phyloP scores from a whole-genome alignment of 2,888 invertebrate species.

The Esperia sulphurella region DNA sequence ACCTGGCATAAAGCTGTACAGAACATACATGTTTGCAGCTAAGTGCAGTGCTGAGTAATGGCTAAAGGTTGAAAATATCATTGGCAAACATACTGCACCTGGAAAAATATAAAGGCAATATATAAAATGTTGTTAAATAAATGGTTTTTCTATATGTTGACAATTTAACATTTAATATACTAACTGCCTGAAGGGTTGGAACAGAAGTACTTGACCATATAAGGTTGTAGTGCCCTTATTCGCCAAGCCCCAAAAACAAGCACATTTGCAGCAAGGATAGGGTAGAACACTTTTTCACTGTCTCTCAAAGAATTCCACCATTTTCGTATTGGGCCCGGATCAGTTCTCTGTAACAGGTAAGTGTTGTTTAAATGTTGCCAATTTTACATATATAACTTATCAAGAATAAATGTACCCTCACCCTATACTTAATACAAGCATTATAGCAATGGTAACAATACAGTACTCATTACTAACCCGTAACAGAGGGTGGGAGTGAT shows the following conservation, averaged over 20 bases:
- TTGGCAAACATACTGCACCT: constrained; percentile 90
- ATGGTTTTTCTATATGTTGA: not conserved
- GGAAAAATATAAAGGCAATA: constrained; percentile 29
- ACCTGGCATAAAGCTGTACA: constrained; percentile 89
- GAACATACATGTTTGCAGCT: constrained; percentile 96
- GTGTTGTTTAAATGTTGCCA: not conserved
- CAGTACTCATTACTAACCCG: too few species aligned
- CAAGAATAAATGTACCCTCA: too few species aligned
- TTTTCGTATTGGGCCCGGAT: constrained; percentile 61
- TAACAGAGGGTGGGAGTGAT: too few species aligned
- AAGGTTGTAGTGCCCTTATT: constrained; percentile 82
- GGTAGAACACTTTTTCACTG: constrained; percentile 88
- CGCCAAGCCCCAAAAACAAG: constrained; percentile 91
- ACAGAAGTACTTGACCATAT: constrained; percentile 92
- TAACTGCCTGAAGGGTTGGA: constrained; percentile 88
- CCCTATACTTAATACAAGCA: too few species aligned
- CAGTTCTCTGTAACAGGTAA: constrained; percentile 15
- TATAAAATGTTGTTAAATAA: not conserved
- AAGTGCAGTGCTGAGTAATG: constrained; percentile 93
- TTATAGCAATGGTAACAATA: too few species aligned
- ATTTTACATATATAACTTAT: too few species aligned
- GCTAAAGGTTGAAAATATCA: constrained; percentile 97
- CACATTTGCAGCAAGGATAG: constrained; percentile 88
- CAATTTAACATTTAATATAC: constrained; percentile 30
- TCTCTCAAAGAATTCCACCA: constrained; percentile 87